A percentile compares a stretch with the other conserved stretches of the same genome.
Evolutionary conservation across 2,113 vertebrate species (phyloP).

Genomic region (Plecturocebus donacophilus): DNA sequence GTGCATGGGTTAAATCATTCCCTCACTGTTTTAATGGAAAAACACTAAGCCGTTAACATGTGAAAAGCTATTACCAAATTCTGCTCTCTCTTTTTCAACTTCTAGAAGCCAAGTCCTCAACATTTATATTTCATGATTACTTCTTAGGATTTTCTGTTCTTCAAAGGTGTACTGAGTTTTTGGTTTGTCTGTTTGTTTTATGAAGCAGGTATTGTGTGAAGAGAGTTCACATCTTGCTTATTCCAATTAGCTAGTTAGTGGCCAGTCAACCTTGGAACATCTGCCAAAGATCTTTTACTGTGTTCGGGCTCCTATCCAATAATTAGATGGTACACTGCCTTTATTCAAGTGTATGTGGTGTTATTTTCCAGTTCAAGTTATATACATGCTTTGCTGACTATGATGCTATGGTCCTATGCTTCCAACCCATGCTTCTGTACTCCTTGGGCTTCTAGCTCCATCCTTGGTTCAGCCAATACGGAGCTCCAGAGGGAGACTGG

Average conservation of each 20-base stretch:
- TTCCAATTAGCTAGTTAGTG: neutral
- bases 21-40: neutral
- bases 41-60: neutral
- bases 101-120: neutral
- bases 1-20: neutral
- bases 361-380: neutral
- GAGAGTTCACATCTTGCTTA: neutral
- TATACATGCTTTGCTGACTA: neutral
- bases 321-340: neutral
- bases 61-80: neutral
- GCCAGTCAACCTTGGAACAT: neutral
- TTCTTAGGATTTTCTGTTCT: neutral
- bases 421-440: neutral
- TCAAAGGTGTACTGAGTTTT: neutral
- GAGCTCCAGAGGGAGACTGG: no score
- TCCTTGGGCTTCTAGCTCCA: neutral
- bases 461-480: neutral
- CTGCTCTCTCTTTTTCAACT: neutral
- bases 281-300: neutral
- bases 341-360: neutral
- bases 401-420: neutral
- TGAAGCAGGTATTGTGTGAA: neutral
- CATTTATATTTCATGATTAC: neutral
- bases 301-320: neutral
- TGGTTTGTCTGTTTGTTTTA: neutral